phyloP scores from a whole-genome alignment of 2,888 invertebrate species.

The Agonum fuliginosum region DNA sequence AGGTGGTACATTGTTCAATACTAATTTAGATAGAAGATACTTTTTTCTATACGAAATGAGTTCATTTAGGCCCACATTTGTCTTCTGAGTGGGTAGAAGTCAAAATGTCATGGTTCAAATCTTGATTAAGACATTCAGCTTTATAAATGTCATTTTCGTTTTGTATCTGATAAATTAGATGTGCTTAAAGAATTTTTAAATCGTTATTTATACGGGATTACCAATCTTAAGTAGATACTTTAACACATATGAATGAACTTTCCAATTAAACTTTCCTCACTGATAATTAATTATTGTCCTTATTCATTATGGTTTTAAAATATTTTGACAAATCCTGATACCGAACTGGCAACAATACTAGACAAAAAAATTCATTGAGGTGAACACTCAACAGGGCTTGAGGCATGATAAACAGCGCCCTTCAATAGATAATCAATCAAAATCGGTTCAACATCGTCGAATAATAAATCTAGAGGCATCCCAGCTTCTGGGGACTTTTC shows the following conservation, averaged over 20 bases:
- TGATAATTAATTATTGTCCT: too few relatives aligned
- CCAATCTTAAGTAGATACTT: too few relatives aligned
- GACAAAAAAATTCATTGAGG: neutral
- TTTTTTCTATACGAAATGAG: neutral
- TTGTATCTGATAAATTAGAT: conserved; percentile 15
- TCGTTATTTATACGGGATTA: neutral
- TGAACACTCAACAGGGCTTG: neutral
- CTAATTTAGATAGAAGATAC: too few relatives aligned
- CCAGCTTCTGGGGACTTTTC: conserved; percentile 45
- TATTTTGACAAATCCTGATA: too few relatives aligned
- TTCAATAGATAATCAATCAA: conserved; percentile 48
- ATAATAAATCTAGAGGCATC: conserved; percentile 27
- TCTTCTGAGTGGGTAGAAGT: conserved; percentile 4
- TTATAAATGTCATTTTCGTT: conserved; percentile 29
- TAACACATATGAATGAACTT: too few relatives aligned
- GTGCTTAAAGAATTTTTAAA: conserved; percentile 10
- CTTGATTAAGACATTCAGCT: conserved; percentile 35
- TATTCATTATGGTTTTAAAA: too few relatives aligned
- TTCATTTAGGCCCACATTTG: conserved; percentile 13
- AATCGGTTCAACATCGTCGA: conserved; percentile 12
- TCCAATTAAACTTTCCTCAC: too few relatives aligned
- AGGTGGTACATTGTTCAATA: too few relatives aligned
- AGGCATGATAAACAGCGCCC: conserved; percentile 22
- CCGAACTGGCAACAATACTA: neutral
- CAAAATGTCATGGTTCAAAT: conserved; percentile 31